Evolutionary conservation across 2,113 vertebrate genomes (phyloP), one percentile per base, ranked within the genome.

Genomic region (Halcyon senegalensis): DNA sequence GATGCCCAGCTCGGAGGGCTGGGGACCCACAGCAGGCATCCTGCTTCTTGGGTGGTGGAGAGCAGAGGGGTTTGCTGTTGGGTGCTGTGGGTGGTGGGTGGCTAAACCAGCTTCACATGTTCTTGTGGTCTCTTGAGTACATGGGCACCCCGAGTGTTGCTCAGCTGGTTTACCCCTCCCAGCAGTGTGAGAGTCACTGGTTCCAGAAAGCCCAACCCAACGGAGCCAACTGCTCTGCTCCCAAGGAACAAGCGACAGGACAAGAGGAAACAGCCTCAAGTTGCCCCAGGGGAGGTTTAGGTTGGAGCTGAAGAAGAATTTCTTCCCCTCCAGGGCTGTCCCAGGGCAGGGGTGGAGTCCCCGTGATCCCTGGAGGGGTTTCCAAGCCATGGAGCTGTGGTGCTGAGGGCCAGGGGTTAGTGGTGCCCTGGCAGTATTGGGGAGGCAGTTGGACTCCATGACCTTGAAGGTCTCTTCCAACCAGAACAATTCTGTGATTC

Each of bases 111-210:
- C 41, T 27, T 43, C 31, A 2, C 7, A 0, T 11, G 0, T 6
- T 7, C 19, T 25, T 9, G 24, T 18, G 41, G 24, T 30, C n/a
- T 39, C 21, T 3, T 16, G 39, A 25, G 6, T 4, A 15, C n/a
- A 8, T 1, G 4, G 37, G 31, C 33, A 41, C 17, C 56, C 62
- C 63, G 18, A 31, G 51, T 18, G 1, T 21, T 28, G 58, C 70
- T 39, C 46, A 10, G 70, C 20, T 53, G 53, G 3, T 56, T 72
- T 58, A 28, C 30, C 56, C 30, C 13, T 73, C 37, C 64, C 41
- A 14, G 50, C 5, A 1, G 21, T 19, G 69, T 12, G 1, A 35
- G 23, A 59, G 16, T 33, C 33, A 30, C 50, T 3, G 0, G 0
- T 20, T 20, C 56, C 76, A 74, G 30, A 41, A 55, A 84, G 27